Conservation (phyloP, 2,797 vertebrate species). For the Chaenodraco wilsoni region DNA sequence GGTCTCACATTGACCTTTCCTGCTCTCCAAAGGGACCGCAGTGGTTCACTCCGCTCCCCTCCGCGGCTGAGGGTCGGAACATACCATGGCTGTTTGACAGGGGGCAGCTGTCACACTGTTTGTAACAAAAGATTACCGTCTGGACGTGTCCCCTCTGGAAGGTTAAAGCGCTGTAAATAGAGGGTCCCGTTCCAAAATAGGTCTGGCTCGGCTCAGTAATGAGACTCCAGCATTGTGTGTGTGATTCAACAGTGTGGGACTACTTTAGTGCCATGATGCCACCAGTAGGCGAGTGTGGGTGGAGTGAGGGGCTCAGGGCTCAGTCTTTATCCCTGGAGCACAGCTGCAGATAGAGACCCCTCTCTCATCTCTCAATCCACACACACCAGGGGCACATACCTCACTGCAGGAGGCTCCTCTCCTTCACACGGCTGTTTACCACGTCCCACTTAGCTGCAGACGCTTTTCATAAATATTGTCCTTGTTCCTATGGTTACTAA, state of each 20-base stretch:
- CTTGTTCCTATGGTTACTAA: constrained; percentile 63
- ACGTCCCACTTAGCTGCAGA: constrained; percentile 51
- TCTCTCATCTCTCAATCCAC: constrained; percentile 33
- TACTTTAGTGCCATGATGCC: constrained; percentile 8
- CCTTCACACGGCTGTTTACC: constrained; percentile 47
- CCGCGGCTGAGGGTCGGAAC: constrained; percentile 42
- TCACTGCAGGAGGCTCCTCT: constrained; percentile 27
- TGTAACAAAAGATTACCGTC: constrained; percentile 62
- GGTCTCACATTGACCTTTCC: constrained; percentile 71
- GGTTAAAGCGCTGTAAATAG: constrained; percentile 65
- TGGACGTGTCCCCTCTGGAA: constrained; percentile 39
- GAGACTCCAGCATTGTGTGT: constrained; percentile 13
- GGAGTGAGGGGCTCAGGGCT: constrained; percentile 4
- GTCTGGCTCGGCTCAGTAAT: constrained; percentile 7
- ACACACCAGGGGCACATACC: constrained; percentile 41
- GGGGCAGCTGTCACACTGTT: constrained; percentile 68
- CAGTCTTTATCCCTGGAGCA: constrained; percentile 57
- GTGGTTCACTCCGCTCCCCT: constrained; percentile 37
- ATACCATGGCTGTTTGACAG: constrained; percentile 47
- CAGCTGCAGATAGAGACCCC: constrained; percentile 64
- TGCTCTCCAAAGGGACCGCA: constrained; percentile 49
- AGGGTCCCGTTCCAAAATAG: constrained; percentile 46
- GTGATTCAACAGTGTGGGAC: constrained; percentile 42
- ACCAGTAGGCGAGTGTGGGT: background rate
- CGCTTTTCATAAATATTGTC: constrained; percentile 66